phyloP scores from a whole-genome alignment of 2,797 vertebrate species.

The Myotis planiceps region DNA sequence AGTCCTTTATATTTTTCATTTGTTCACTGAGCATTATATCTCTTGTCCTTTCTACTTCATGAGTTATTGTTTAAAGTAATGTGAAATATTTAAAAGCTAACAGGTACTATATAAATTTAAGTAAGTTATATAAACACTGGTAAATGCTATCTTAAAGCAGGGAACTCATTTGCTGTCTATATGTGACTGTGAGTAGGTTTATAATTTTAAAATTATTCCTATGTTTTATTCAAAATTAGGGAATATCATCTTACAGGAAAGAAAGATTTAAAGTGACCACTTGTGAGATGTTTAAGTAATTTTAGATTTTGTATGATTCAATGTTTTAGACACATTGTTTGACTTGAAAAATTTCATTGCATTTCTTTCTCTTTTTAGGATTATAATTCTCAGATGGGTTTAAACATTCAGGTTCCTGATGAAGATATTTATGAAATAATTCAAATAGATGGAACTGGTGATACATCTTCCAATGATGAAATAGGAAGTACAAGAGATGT shows the following conservation, averaged over 20 bases:
- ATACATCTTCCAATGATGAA: conserved; percentile 90
- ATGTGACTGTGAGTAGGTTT: not conserved
- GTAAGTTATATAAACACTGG: not conserved
- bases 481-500: conserved; percentile 81
- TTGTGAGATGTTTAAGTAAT: conserved; percentile 11
- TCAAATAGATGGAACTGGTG: conserved; percentile 94
- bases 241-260: not conserved
- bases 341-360: not conserved
- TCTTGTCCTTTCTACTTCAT: not conserved
- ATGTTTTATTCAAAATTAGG: not conserved
- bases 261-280: not conserved
- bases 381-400: conserved; percentile 68
- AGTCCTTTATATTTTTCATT: not conserved
- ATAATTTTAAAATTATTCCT: not conserved
- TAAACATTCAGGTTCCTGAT: conserved; percentile 54
- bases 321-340: not conserved
- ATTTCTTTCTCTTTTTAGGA: conserved; percentile 66
- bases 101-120: not conserved
- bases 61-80: conserved; percentile 21
- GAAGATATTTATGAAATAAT: conserved; percentile 89
- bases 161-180: conserved; percentile 8
- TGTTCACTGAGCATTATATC: not conserved
- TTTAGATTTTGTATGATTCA: not conserved
- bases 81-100: conserved; percentile 9
- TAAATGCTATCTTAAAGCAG: not conserved